Conservation (phyloP, 35 echinoderm and acorn worm species). For the Stichopus chloronotus region DNA sequence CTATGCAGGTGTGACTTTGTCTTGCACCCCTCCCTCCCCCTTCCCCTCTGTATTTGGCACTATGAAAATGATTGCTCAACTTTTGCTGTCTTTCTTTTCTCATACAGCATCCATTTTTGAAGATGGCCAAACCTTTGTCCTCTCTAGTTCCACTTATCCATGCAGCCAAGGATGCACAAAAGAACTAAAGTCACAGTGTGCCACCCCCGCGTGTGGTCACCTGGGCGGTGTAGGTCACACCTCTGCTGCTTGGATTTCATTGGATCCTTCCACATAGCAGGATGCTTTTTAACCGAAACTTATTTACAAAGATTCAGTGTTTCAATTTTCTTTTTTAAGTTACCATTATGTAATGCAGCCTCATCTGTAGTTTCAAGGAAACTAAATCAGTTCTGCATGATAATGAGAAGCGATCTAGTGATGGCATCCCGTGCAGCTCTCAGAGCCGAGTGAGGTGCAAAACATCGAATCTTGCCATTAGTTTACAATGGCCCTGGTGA, state of each 20-base stretch:
- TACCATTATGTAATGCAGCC: no score
- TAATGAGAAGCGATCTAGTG: no score
- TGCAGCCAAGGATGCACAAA: constrained; percentile 89
- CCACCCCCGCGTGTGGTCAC: background rate
- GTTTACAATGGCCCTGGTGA: no score
- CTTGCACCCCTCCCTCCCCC: no score
- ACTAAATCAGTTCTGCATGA: no score
- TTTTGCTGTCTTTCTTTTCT: background rate
- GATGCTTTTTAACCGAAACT: background rate
- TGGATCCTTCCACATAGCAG: background rate
- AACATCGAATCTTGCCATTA: no score
- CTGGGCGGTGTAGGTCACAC: background rate
- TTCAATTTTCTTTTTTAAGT: background rate
- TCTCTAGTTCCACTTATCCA: constrained; percentile 83
- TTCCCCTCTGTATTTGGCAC: no score
- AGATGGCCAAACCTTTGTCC: constrained; percentile 83
- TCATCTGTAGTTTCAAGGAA: no score
- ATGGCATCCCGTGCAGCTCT: no score
- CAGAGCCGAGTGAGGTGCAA: no score
- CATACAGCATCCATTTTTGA: constrained; percentile 93
- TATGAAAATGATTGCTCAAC: no score
- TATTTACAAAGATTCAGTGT: background rate
- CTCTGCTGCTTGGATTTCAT: background rate
- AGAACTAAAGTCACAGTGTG: constrained; percentile 29
- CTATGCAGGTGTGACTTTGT: no score